A percentile compares a stretch with the other conserved stretches of the same genome.
These are phyloP conservation scores for Atrina japonica DNA, from an alignment of 2,888 invertebrate species.

Conservation along the genomic window DNA sequence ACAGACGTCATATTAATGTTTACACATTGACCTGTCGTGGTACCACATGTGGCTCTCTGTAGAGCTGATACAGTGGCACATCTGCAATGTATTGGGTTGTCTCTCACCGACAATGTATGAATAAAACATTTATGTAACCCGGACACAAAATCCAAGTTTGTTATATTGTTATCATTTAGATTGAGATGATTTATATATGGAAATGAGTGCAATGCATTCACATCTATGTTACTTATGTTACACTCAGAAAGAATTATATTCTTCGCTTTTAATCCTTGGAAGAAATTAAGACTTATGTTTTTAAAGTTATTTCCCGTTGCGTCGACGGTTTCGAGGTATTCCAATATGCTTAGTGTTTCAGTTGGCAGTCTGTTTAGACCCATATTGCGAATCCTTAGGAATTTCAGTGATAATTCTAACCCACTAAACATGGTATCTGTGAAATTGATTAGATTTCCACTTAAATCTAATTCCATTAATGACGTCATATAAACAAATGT, in stretches of 20 bases:
- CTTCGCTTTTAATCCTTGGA: constrained; percentile 18
- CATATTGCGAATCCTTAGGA: constrained; percentile 24
- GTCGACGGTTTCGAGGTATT: constrained; percentile 25
- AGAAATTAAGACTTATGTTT: not conserved
- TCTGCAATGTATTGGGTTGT: too few relatives aligned
- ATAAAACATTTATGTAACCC: too few relatives aligned
- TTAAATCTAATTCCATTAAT: constrained; percentile 31
- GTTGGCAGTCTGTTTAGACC: constrained; percentile 16
- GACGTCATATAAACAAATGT: constrained; percentile 25
- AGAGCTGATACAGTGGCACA: too few relatives aligned
- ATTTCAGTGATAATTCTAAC: constrained; percentile 30
- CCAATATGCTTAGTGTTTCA: constrained; percentile 14
- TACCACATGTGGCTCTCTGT: too few relatives aligned
- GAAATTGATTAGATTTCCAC: constrained; percentile 31
- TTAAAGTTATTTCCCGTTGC: constrained; percentile 26
- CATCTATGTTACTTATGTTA: constrained; percentile 19
- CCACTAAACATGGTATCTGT: constrained; percentile 38
- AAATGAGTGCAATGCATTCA: constrained; percentile 12
- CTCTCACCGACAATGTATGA: too few relatives aligned
- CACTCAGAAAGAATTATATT: constrained; percentile 24
- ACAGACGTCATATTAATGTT: too few relatives aligned
- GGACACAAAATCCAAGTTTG: constrained; percentile 21
- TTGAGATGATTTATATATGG: constrained; percentile 6
- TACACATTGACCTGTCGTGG: too few relatives aligned
- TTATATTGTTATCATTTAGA: constrained; percentile 34